Conservation (phyloP, 2,113 vertebrate genomes). For the Neolamprologus hecqui region DNA sequence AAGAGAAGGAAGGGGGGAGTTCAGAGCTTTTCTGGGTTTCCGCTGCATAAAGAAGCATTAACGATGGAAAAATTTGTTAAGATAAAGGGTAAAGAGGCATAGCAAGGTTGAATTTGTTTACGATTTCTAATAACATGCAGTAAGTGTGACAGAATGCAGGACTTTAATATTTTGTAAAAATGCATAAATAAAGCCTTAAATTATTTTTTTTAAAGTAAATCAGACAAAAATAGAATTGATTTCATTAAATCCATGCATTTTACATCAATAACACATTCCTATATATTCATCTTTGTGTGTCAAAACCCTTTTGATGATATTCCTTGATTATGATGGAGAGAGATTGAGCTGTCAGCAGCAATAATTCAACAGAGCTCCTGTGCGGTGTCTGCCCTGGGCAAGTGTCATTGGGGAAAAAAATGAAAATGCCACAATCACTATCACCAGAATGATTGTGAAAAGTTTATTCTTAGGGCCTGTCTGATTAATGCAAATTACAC, state of each 20-base stretch:
- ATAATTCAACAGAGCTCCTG: constrained; percentile 32
- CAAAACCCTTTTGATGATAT: neutral
- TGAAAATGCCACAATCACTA: constrained; percentile 39
- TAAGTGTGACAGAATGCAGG: neutral
- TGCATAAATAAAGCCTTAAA: neutral
- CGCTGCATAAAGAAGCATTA: neutral
- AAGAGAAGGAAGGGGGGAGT: neutral
- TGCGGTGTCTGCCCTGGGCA: constrained; percentile 7
- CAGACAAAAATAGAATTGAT: neutral
- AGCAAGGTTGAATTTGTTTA: neutral
- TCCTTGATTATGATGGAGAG: constrained; percentile 40
- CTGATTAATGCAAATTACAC: constrained; percentile 64
- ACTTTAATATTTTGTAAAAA: neutral
- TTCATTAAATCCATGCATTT: neutral
- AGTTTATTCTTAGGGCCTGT: constrained; percentile 53
- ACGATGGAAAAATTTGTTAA: neutral
- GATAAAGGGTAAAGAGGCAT: neutral
- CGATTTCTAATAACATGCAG: neutral
- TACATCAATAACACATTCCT: neutral
- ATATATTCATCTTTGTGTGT: neutral
- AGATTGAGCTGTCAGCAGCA: constrained; percentile 47
- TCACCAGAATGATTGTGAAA: constrained; percentile 40
- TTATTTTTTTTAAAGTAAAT: neutral
- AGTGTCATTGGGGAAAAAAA: constrained; percentile 25
- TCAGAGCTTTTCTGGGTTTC: constrained; percentile 11